phyloP scores from a whole-genome alignment of 2,797 vertebrate genomes.

The Cryptoprocta ferox region DNA sequence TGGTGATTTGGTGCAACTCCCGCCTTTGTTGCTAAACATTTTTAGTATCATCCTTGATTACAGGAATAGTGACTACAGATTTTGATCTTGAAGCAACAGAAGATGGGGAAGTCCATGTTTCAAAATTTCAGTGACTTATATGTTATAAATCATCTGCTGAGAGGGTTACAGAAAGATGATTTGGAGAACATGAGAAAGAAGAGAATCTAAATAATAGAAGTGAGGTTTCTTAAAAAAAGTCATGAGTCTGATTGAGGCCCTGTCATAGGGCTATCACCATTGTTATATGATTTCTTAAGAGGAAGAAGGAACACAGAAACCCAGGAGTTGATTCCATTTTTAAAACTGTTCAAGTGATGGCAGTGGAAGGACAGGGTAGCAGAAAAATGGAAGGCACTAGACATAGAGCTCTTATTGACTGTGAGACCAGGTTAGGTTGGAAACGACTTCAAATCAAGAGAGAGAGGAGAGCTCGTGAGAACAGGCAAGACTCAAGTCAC shows the following conservation, averaged over 20 bases:
- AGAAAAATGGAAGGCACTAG: neutral
- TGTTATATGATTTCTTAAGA: neutral
- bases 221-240: neutral
- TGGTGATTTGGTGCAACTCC: neutral
- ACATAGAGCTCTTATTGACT: neutral
- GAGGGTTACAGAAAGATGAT: neutral
- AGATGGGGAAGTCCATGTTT: neutral
- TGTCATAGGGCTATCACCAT: neutral
- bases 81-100: neutral
- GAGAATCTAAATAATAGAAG: neutral
- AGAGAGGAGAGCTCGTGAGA: too few relatives aligned
- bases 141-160: neutral
- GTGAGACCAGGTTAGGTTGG: accelerated
- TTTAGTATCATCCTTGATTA: neutral
- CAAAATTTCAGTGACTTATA: neutral
- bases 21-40: neutral
- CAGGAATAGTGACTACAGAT: neutral
- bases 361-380: neutral
- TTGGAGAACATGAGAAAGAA: neutral
- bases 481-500: neutral
- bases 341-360: neutral
- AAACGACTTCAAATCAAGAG: neutral
- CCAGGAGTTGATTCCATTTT: neutral
- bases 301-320: neutral
- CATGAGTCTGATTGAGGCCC: neutral